These are phyloP conservation scores for Mesorhabditis belari DNA, from an alignment of 2,888 invertebrate species.

Conservation along the genomic window DNA sequence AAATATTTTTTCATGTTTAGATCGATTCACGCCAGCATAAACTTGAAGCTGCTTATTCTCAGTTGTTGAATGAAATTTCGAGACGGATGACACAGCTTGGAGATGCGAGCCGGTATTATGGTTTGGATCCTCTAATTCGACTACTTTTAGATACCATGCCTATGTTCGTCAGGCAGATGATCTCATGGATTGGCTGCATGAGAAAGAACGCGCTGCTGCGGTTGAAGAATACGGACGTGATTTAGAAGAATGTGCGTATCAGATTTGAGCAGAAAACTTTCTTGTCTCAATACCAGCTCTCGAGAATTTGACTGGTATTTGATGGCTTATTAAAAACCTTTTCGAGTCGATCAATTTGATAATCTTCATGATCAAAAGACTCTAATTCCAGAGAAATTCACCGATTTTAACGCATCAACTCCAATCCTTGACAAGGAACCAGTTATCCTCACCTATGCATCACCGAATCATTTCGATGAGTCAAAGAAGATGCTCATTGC, in stretches of 20 bases:
- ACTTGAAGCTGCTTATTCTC: slow-evolving; percentile 32
- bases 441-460: too few species aligned
- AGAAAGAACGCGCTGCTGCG: slow-evolving; percentile 65
- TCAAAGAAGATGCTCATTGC: too few species aligned
- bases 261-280: slow-evolving; percentile 28
- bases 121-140: too few species aligned
- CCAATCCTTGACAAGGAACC: too few species aligned
- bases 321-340: too few species aligned
- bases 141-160: slow-evolving; percentile 64
- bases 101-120: slow-evolving; percentile 32
- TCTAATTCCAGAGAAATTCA: too few species aligned
- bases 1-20: slow-evolving; percentile 55
- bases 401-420: too few species aligned
- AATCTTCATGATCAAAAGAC: too few species aligned
- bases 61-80: slow-evolving; percentile 34
- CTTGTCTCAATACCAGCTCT: too few species aligned
- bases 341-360: too few species aligned
- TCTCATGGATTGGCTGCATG: slow-evolving; percentile 84
- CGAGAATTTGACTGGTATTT: too few species aligned
- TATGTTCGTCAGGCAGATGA: slow-evolving; percentile 83
- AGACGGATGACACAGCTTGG: slow-evolving; percentile 36
- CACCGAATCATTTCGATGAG: too few species aligned
- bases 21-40: slow-evolving; percentile 56
- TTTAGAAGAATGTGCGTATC: slow-evolving; percentile 82
- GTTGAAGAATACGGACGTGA: slow-evolving; percentile 95